phyloP scores from a whole-genome alignment of 1,140 invertebrate genomes.

The Tetramorium parvispinum region DNA sequence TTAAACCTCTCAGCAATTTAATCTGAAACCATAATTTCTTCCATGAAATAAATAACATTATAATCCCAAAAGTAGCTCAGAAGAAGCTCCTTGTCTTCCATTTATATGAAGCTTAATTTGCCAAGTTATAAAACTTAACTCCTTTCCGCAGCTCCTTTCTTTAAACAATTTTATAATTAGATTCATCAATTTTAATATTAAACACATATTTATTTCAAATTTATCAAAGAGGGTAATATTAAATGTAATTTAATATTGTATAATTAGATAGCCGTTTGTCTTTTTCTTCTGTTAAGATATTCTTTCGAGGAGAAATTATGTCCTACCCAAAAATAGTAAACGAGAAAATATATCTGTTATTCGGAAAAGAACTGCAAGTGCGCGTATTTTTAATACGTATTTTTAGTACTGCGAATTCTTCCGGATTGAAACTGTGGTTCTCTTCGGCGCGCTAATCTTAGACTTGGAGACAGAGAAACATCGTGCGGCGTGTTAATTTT shows the following conservation, averaged over 20 bases:
- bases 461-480: constrained; percentile 1
- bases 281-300: neutral
- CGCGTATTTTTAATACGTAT: constrained; percentile 3
- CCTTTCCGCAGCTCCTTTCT: neutral
- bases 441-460: constrained; percentile 29
- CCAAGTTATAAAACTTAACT: neutral
- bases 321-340: neutral
- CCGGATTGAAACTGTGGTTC: neutral
- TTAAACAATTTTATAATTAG: constrained; percentile 10
- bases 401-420: constrained; percentile 2
- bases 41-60: constrained; percentile 15
- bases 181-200: neutral
- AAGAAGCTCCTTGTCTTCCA: neutral
- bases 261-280: neutral
- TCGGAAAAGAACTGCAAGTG: neutral
- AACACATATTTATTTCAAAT: constrained; percentile 1
- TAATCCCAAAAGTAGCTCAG: constrained; percentile 1
- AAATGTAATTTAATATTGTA: neutral
- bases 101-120: constrained; percentile 14
- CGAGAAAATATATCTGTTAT: neutral
- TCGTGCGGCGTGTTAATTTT: constrained; percentile 27
- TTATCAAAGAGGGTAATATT: neutral
- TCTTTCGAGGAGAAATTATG: neutral
- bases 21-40: neutral
- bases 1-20: neutral